phyloP scores from a whole-genome alignment of 2,888 invertebrate species.

The Caprella mutica region DNA sequence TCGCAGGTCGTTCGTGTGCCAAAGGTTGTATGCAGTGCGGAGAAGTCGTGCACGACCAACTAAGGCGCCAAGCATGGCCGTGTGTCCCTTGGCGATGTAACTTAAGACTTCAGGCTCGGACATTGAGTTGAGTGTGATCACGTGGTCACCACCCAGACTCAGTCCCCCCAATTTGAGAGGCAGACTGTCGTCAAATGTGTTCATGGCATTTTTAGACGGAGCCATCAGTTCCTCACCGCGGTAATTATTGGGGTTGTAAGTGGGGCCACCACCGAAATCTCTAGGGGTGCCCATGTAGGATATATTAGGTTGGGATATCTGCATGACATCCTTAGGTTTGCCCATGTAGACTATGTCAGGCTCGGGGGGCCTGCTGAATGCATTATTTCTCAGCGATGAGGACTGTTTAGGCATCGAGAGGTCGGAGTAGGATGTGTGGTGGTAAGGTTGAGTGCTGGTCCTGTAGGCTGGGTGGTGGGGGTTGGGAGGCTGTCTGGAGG shows the following conservation, averaged over 20 bases:
- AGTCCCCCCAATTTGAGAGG: constrained; percentile 23
- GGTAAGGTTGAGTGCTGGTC: background rate
- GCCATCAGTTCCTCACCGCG: constrained; percentile 40
- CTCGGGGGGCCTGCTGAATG: constrained; percentile 29
- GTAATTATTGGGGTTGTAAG: constrained; percentile 49
- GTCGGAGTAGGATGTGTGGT: background rate
- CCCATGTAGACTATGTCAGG: constrained; percentile 38
- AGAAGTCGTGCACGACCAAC: constrained; percentile 45
- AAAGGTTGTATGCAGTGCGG: constrained; percentile 51
- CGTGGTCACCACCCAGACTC: constrained; percentile 5
- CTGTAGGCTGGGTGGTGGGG: constrained; percentile 13
- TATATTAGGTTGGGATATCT: constrained; percentile 22
- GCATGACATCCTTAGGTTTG: constrained; percentile 13
- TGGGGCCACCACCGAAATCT: constrained; percentile 12
- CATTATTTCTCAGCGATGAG: background rate
- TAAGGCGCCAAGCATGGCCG: constrained; percentile 67
- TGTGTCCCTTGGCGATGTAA: constrained; percentile 64
- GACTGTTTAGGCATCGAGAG: background rate
- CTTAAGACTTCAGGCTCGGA: constrained; percentile 69
- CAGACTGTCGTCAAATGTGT: constrained; percentile 29
- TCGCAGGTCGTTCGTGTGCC: constrained; percentile 47
- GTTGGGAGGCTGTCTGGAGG: constrained; percentile 22
- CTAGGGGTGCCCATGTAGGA: constrained; percentile 26
- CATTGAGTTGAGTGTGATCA: constrained; percentile 45
- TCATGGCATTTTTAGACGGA: constrained; percentile 36